Percentiles rank a stretch among this genome's conserved stretches.
phyloP scores from a whole-genome alignment of 2,888 invertebrate species.

The Hemaris fuciformis region DNA sequence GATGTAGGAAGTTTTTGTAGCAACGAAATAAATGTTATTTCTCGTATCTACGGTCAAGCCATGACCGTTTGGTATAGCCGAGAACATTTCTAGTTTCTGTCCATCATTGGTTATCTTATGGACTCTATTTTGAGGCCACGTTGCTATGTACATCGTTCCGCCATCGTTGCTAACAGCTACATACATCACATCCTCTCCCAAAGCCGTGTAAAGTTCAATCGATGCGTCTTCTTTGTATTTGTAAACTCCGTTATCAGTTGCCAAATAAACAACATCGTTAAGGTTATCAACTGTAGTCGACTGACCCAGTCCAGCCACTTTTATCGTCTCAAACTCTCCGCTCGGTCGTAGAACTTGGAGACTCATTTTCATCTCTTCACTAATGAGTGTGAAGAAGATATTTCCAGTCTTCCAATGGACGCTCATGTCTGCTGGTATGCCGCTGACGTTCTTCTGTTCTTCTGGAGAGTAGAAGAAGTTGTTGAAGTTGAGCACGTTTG shows the following conservation, averaged over 20 bases:
- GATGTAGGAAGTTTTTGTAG: constrained; percentile 66
- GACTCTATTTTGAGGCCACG: constrained; percentile 73
- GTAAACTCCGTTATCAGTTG: constrained; percentile 74
- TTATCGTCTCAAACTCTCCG: constrained; percentile 57
- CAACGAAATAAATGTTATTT: constrained; percentile 69
- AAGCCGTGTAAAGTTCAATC: constrained; percentile 57
- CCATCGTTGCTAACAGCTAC: constrained; percentile 62
- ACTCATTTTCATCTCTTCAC: constrained; percentile 69
- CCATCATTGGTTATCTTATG: constrained; percentile 64
- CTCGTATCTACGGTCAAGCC: constrained; percentile 64
- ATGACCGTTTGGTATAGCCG: constrained; percentile 67
- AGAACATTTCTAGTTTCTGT: constrained; percentile 54
- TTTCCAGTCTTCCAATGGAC: constrained; percentile 70
- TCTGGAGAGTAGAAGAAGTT: constrained; percentile 56
- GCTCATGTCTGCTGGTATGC: constrained; percentile 70
- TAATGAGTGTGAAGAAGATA: constrained; percentile 65
- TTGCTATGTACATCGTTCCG: constrained; percentile 61
- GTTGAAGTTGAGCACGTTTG: constrained; percentile 53
- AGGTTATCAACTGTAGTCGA: constrained; percentile 73
- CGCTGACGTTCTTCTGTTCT: constrained; percentile 48
- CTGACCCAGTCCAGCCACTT: constrained; percentile 67
- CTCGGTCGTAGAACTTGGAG: constrained; percentile 56
- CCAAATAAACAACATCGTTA: constrained; percentile 69
- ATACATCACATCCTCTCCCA: constrained; percentile 74
- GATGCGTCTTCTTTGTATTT: constrained; percentile 66